Conservation (phyloP, 2,888 invertebrate species). For the Leptinotarsa tumamoca region DNA sequence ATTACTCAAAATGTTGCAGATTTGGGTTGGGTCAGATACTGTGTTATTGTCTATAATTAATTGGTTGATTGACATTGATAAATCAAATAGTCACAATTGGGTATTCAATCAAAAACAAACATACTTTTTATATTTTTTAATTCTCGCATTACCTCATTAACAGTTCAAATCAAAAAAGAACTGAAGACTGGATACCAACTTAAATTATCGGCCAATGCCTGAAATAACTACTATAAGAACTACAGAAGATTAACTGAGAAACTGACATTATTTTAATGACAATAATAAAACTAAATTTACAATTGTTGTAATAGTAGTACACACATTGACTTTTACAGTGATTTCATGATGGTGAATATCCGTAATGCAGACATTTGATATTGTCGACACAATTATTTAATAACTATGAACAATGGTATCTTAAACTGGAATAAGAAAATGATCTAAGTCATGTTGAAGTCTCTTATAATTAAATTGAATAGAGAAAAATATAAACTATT, state of each 20-base stretch:
- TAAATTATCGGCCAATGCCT: conserved; percentile 55
- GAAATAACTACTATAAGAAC: conserved; percentile 58
- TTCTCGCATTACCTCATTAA: conserved; percentile 60
- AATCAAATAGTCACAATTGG: not conserved
- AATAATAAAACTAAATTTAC: conserved; percentile 56
- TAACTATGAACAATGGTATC: not conserved
- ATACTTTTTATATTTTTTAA: conserved; percentile 48
- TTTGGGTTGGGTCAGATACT: no score
- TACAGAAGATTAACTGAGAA: conserved; percentile 56
- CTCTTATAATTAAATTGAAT: no score
- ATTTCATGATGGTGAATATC: conserved; percentile 39
- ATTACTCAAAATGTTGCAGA: no score
- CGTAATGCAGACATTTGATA: conserved; percentile 2
- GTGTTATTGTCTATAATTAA: no score
- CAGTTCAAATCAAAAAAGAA: conserved; percentile 61
- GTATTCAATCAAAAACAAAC: not conserved
- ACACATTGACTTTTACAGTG: conserved; percentile 58
- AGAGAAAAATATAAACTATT: no score
- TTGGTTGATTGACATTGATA: no score
- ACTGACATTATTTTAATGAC: conserved; percentile 50
- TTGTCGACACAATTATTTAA: conserved; percentile 2
- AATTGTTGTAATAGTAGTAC: conserved; percentile 56
- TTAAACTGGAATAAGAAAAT: not conserved
- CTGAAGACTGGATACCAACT: conserved; percentile 61
- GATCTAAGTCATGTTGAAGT: no score